These are phyloP conservation scores for Chromoteleia sp. DNA, from an alignment of 2,888 invertebrate genomes.

Conservation along the genomic window DNA sequence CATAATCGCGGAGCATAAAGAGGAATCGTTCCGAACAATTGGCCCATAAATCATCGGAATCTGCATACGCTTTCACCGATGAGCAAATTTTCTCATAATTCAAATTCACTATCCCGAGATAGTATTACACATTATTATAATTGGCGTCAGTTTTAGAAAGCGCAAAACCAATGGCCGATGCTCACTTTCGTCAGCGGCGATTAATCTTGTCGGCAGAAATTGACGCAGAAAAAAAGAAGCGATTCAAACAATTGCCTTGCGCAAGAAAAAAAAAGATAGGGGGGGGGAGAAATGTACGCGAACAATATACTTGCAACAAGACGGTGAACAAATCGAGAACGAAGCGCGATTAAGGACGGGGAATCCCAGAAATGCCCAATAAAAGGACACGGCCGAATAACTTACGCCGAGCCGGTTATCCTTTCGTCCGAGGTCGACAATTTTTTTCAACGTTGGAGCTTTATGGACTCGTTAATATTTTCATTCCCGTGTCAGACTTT, in stretches of 20 bases:
- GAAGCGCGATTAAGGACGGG: neutral
- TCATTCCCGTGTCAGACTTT: too few species aligned
- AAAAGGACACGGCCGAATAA: neutral
- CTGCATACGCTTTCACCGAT: constrained; percentile 61
- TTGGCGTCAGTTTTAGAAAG: constrained; percentile 68
- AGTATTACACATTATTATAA: constrained; percentile 66
- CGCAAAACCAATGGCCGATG: constrained; percentile 46
- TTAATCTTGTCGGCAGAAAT: constrained; percentile 44
- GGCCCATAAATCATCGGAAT: constrained; percentile 59
- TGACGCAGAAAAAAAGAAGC: constrained; percentile 17
- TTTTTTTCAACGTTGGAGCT: constrained; percentile 22
- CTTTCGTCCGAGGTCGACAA: constrained; percentile 12
- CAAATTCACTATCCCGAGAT: constrained; percentile 45
- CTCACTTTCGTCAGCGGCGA: constrained; percentile 54
- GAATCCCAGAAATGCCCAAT: constrained; percentile 6
- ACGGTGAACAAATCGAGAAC: neutral
- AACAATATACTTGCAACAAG: too few species aligned
- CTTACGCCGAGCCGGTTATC: constrained; percentile 23
- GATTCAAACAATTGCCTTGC: neutral
- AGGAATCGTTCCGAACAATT: constrained; percentile 53
- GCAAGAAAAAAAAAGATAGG: too few species aligned
- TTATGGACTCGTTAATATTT: neutral
- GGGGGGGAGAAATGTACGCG: neutral
- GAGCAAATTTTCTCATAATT: constrained; percentile 61
- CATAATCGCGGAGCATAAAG: constrained; percentile 12